Evolutionary conservation across 1,140 invertebrate genomes (phyloP), one percentile per base, ranked within the genome.

Genomic region (Tribolium madens): DNA sequence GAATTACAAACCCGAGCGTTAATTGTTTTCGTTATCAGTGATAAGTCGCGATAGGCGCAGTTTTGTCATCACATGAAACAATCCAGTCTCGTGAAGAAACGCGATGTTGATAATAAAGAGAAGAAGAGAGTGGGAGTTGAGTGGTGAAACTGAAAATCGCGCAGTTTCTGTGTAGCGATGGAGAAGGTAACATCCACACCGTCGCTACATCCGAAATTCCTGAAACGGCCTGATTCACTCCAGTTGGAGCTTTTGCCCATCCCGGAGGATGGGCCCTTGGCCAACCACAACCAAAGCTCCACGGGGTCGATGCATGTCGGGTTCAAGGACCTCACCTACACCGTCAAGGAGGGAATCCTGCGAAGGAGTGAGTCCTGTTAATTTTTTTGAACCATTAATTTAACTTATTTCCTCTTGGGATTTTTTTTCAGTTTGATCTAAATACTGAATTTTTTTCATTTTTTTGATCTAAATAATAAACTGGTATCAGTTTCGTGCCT

Each of bases 311-410:
- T 75, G 42, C 36, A 75, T 33, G 48, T 76, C 13, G 60, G 75
- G 2, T 76, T 76, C 47, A 72, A 42, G 46, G 31, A 72, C 33
- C n/a, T 76, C 9, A 60, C 75, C 6, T 76, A 76, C 10, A 53
- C 75, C 7, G 48, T 76, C 12, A 50, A 60, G 31, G 75, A 71
- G 26, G 68, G 64, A 15, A 17, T 76, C 10, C 53, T 76, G 12
- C 70, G 14, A 46, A 71, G 68, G 36, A 50, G 75, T 76, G 71
- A 76, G 75, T 75, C 12, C n/a, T n/a, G n/a, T n/a, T n/a, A n/a
- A n/a, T n/a, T 42, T 42, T 42, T 42, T 42, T 42, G 1, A n/a
- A 42, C 36, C n/a, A 42, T 42, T 42, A 42, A 10, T 42, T n/a
- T n/a, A n/a, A n/a, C n/a, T n/a, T n/a, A n/a, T n/a, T n/a, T n/a